These are phyloP conservation scores for Mungos mungo DNA, from an alignment of 2,113 vertebrate species.

Conservation along the genomic window DNA sequence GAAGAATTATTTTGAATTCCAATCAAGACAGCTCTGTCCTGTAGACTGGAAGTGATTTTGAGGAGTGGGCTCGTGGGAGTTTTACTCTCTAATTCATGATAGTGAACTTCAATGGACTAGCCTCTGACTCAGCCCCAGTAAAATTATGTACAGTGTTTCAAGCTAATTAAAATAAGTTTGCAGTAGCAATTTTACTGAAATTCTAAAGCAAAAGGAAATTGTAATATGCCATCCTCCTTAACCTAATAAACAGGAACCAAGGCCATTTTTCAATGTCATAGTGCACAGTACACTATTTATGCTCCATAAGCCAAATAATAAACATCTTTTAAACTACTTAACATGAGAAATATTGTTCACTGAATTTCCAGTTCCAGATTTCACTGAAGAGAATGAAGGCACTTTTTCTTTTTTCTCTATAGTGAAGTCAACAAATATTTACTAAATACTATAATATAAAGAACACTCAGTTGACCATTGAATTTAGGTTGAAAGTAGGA, in stretches of 20 bases:
- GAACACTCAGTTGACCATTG: neutral
- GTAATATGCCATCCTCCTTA: neutral
- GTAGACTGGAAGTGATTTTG: neutral
- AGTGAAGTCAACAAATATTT: constrained; percentile 28
- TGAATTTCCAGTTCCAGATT: neutral
- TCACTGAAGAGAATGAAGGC: neutral
- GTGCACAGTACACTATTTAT: neutral
- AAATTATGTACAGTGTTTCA: neutral
- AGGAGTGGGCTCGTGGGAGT: neutral
- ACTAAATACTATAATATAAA: neutral
- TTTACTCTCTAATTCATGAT: neutral
- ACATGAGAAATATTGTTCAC: neutral
- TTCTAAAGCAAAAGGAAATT: neutral
- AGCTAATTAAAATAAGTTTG: constrained; percentile 5
- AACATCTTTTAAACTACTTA: constrained; percentile 15
- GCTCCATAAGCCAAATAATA: neutral
- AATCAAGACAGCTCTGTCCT: neutral
- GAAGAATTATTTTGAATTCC: neutral
- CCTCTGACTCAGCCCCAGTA: neutral
- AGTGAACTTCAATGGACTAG: neutral
- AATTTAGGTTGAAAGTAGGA: neutral
- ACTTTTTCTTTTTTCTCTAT: neutral
- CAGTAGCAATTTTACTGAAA: neutral
- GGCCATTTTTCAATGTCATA: neutral
- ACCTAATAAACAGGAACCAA: neutral